Evolutionary conservation across 2,797 vertebrate genomes (phyloP).

Genomic region (Coregonus suidteri): DNA sequence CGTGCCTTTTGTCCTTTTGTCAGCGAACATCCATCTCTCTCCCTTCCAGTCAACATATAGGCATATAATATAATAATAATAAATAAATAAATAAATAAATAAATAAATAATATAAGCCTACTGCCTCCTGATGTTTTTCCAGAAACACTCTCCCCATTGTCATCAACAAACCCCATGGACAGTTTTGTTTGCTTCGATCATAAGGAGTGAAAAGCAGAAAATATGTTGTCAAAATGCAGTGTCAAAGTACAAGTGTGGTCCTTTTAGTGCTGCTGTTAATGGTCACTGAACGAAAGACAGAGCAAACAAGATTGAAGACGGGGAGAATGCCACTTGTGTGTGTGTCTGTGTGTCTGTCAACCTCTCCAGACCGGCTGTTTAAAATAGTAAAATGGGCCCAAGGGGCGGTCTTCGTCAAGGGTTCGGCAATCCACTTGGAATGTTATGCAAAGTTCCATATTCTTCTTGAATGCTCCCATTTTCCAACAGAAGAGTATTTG

Average conservation of each 20-base stretch:
- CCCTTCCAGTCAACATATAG: neutral
- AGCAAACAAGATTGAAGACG: neutral
- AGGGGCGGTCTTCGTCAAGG: conserved; percentile 13
- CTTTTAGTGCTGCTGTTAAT: too few relatives aligned
- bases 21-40: neutral
- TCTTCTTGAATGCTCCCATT: neutral
- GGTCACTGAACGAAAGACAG: neutral
- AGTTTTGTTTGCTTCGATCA: neutral
- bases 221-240: too few relatives aligned
- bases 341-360: neutral
- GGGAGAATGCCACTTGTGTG: neutral
- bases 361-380: neutral
- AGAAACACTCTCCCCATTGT: conserved; percentile 20
- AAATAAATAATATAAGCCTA: neutral
- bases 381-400: conserved; percentile 24
- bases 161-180: neutral
- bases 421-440: neutral
- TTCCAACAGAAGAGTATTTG: neutral
- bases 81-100: too few relatives aligned
- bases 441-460: neutral
- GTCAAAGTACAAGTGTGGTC: too few relatives aligned
- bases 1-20: neutral
- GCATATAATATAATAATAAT: too few relatives aligned
- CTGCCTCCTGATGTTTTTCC: conserved; percentile 1
- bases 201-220: too few relatives aligned